Percentiles rank a stretch among this genome's conserved stretches.
Conservation (phyloP, 2,888 invertebrate species). For the Hemistola chrysoprasaria region DNA sequence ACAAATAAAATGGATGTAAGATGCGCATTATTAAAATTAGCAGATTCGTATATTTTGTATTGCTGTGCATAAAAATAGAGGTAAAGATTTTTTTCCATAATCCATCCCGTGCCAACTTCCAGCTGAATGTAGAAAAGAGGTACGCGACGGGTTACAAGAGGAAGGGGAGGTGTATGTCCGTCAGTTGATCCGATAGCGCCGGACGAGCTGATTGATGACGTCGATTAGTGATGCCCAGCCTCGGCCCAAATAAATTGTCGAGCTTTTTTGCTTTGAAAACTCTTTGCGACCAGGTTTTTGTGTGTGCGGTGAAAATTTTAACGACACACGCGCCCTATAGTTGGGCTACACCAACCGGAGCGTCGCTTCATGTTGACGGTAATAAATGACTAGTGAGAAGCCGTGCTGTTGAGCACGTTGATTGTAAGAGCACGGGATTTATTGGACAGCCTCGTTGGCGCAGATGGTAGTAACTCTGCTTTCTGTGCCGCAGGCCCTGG, state of each 20-base stretch:
- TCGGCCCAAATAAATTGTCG: constrained; percentile 77
- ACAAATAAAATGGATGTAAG: too few relatives aligned
- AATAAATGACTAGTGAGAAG: constrained; percentile 20
- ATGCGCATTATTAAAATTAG: too few relatives aligned
- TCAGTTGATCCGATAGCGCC: constrained; percentile 74
- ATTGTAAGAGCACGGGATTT: too few relatives aligned
- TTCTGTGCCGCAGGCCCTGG: too few relatives aligned
- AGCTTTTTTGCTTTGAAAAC: constrained; percentile 71
- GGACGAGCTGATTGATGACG: constrained; percentile 77
- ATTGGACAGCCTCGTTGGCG: too few relatives aligned
- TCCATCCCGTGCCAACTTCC: constrained; percentile 8
- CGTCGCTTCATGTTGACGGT: too few relatives aligned
- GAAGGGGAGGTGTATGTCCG: constrained; percentile 49
- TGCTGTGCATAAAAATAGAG: too few relatives aligned
- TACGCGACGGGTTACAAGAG: constrained; percentile 31
- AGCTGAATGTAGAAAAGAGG: constrained; percentile 27
- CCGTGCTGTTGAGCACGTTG: constrained; percentile 1
- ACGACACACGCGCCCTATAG: constrained; percentile 30
- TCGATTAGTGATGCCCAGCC: constrained; percentile 79
- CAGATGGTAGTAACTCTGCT: too few relatives aligned
- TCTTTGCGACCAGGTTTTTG: constrained; percentile 54
- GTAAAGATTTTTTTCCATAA: constrained; percentile 9
- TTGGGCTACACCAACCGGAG: constrained; percentile 18
- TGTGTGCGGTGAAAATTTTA: constrained; percentile 39
- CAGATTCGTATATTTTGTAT: too few relatives aligned